phyloP scores from a whole-genome alignment of 2,797 vertebrate species.

The Urosaurus nigricauda region DNA sequence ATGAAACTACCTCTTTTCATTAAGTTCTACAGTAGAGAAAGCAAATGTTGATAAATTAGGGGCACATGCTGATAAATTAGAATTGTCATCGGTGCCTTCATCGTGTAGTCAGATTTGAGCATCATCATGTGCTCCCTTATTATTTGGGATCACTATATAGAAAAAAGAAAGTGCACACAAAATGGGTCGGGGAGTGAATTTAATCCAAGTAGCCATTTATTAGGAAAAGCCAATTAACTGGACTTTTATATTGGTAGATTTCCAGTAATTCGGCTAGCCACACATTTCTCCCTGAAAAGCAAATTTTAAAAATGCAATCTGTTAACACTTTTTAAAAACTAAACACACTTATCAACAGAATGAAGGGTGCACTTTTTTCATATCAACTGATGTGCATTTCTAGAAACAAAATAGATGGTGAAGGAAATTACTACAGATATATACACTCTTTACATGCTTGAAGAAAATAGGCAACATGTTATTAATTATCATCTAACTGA shows the following conservation, averaged over 20 bases:
- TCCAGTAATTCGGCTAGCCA: background rate
- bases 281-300: background rate
- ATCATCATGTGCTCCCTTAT: background rate
- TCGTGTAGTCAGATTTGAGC: background rate
- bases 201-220: background rate
- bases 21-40: background rate
- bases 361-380: constrained; percentile 9
- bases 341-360: constrained; percentile 33
- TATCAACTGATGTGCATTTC: constrained; percentile 23
- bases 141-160: background rate
- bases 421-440: constrained; percentile 29
- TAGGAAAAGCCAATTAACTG: too few species aligned
- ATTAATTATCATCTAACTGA: constrained; percentile 48
- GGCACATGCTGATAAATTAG: background rate
- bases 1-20: background rate
- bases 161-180: background rate
- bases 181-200: background rate
- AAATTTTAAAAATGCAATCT: background rate
- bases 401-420: constrained; percentile 55
- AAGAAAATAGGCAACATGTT: constrained; percentile 38
- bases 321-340: background rate
- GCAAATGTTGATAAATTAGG: too few species aligned
- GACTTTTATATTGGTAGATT: background rate
- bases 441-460: constrained; percentile 18
- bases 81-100: background rate